These are phyloP conservation scores for Adoxophyes honmai DNA, from an alignment of 1,140 invertebrate species.

Conservation along the genomic window DNA sequence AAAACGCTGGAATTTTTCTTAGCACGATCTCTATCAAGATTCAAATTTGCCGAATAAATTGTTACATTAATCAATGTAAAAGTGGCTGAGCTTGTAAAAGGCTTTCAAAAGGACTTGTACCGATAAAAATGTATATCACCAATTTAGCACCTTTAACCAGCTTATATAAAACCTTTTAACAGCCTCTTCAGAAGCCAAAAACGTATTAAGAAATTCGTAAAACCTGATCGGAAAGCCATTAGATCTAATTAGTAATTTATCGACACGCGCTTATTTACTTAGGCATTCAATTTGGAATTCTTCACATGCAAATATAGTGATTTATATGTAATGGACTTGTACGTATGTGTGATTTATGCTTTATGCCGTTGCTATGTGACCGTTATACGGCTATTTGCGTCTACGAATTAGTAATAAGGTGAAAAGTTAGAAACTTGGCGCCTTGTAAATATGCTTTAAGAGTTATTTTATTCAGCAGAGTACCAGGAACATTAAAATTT, in stretches of 20 bases:
- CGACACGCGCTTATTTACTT: constrained; percentile 4
- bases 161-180: too few species aligned
- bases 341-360: background rate
- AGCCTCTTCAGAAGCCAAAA: constrained; percentile 11
- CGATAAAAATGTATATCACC: too few species aligned
- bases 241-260: constrained; percentile 12
- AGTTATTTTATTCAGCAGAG: too few species aligned
- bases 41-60: too few species aligned
- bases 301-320: background rate
- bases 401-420: background rate
- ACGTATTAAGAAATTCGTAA: background rate
- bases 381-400: background rate
- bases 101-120: too few species aligned
- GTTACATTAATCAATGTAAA: too few species aligned
- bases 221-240: constrained; percentile 6
- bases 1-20: too few species aligned
- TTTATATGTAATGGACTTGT: background rate
- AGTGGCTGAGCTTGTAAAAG: too few species aligned
- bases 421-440: background rate
- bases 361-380: background rate
- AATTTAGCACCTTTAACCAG: too few species aligned
- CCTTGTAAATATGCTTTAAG: background rate
- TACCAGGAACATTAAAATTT: too few species aligned
- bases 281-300: background rate
- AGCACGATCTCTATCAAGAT: too few species aligned